Conservation (phyloP, 2,113 vertebrate genomes). For the Hippocampus comes region DNA sequence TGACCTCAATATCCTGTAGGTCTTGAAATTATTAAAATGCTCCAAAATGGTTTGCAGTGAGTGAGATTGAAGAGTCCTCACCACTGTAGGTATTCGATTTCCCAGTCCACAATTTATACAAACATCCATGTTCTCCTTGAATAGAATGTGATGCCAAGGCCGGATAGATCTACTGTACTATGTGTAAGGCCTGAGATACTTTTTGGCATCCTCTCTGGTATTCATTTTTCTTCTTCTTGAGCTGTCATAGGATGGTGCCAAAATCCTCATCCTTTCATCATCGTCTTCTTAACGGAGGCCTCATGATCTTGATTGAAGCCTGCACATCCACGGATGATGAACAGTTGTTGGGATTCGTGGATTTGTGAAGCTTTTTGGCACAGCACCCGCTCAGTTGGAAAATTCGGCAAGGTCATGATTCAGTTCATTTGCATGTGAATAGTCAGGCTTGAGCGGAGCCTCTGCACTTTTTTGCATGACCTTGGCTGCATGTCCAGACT, state of each 20-base stretch:
- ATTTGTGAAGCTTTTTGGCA: constrained; percentile 39
- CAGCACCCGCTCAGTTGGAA: constrained; percentile 24
- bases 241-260: constrained; percentile 27
- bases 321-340: constrained; percentile 15
- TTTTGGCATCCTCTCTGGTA: constrained; percentile 21
- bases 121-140: too few species aligned
- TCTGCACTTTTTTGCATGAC: constrained; percentile 38
- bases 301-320: constrained; percentile 17
- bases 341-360: constrained; percentile 13
- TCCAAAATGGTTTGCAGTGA: too few species aligned
- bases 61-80: too few species aligned
- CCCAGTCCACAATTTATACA: too few species aligned
- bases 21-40: too few species aligned
- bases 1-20: too few species aligned
- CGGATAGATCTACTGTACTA: too few species aligned
- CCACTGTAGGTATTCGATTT: too few species aligned
- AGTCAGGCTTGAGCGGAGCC: constrained; percentile 42
- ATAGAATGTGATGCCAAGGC: too few species aligned
- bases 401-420: constrained; percentile 32
- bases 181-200: neutral
- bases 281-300: constrained; percentile 25
- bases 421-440: constrained; percentile 28
- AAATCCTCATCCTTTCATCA: constrained; percentile 22
- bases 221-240: constrained; percentile 17
- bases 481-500: constrained; percentile 54